phyloP scores from a whole-genome alignment of 2,113 vertebrate species.

The Blennius ocellaris region DNA sequence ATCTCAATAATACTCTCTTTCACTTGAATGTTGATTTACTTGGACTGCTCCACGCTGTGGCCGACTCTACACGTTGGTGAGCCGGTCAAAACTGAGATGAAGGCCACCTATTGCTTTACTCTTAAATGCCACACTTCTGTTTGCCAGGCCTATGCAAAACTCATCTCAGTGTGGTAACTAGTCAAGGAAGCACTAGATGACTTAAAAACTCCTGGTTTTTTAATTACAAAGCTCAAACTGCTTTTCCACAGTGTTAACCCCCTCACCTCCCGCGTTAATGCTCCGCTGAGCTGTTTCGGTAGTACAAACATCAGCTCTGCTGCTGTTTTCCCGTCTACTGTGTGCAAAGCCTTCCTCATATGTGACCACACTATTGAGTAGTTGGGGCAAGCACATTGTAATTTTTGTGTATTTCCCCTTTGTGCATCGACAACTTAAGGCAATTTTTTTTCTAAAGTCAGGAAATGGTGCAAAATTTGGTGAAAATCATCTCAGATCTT shows the following conservation, averaged over 20 bases:
- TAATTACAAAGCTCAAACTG: constrained; percentile 20
- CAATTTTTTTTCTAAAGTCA: constrained; percentile 15
- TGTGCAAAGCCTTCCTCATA: constrained; percentile 37
- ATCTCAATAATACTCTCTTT: constrained; percentile 27
- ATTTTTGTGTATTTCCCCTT: not conserved
- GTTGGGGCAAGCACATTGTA: constrained; percentile 11
- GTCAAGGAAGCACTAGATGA: constrained; percentile 34
- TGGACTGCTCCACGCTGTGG: constrained; percentile 14
- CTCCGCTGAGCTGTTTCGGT: constrained; percentile 5
- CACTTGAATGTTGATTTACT: constrained; percentile 33
- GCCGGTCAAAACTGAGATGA: constrained; percentile 27
- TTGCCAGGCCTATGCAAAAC: constrained; percentile 69
- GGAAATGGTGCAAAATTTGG: constrained; percentile 42
- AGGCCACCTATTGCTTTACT: constrained; percentile 18
- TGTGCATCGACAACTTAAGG: not conserved
- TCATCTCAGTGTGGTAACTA: constrained; percentile 26
- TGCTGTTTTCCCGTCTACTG: constrained; percentile 22
- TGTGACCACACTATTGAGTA: constrained; percentile 45
- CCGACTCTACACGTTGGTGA: constrained; percentile 1
- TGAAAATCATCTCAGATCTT: constrained; percentile 62
- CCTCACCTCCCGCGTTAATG: constrained; percentile 6
- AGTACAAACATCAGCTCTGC: constrained; percentile 36
- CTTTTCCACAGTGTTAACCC: not conserved
- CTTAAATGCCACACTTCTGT: constrained; percentile 2
- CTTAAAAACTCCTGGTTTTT: constrained; percentile 35